Conservation (phyloP, 2,888 invertebrate genomes). For the Theodoxus fluviatilis region DNA sequence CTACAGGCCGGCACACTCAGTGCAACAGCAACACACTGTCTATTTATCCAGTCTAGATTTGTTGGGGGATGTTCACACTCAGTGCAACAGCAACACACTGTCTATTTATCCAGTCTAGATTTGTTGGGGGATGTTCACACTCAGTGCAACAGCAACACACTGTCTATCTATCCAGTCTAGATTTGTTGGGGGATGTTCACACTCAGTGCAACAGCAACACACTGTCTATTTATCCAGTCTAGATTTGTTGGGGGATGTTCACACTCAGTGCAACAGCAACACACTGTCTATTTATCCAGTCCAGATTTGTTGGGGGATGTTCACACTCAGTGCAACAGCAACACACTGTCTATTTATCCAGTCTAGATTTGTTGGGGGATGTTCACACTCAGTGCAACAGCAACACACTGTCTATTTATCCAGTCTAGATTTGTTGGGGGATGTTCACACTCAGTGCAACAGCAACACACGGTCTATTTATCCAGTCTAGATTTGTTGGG, state of each 20-base stretch:
- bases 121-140: background rate
- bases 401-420: too few species aligned
- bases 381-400: slow-evolving; percentile 7
- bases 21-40: background rate
- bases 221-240: background rate
- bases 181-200: background rate
- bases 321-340: slow-evolving; percentile 5
- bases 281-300: too few species aligned
- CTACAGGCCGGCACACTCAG: background rate
- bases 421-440: too few species aligned
- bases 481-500: too few species aligned
- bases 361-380: background rate
- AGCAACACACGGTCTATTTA: too few species aligned
- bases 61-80: background rate
- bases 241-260: background rate
- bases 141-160: background rate
- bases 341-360: too few species aligned
- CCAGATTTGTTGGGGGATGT: background rate
- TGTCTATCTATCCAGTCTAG: background rate
- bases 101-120: background rate
- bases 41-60: background rate
- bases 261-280: slow-evolving; percentile 7
- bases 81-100: background rate
- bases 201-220: background rate
- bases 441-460: slow-evolving; percentile 17